Evolutionary conservation across 2,888 invertebrate genomes (phyloP), one percentile per base, ranked within the genome.

Genomic region (Hyppa rectilinea): DNA sequence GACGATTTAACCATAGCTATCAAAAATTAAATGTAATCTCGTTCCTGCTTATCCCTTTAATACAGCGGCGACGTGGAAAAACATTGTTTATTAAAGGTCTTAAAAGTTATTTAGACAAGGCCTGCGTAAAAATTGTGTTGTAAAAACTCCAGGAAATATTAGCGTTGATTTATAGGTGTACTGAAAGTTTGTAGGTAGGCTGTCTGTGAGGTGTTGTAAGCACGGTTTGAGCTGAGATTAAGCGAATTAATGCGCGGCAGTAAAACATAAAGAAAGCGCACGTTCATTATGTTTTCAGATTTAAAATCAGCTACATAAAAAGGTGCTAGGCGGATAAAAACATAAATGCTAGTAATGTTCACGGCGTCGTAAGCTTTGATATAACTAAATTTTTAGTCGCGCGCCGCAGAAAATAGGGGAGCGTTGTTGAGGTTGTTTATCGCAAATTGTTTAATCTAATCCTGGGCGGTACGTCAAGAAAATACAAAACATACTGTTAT

Each of bases 91-190:
- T 74, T 66, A 70, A 76, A 71, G 62, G 60, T 58, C 70, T 63
- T 76, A 66, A 80, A 75, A 70, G 38, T 82, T 84, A 77, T 78
- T 78, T 72, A 74, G 71, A 65, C 61, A 71, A 65, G 62, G 55
- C 62, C 38, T 55, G 60, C 60, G 55, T 71, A 64, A 83, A 74
- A 87, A 83, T 60, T 64, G 75, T 71, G 85, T 65, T 67, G 70
- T 78, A 77, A 80, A 83, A 81, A 74, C 65, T 73, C 61, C 63
- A 71, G 70, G 68, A 78, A 85, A 76, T 81, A 79, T 84, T 62
- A 77, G 61, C 65, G 72, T 74, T 70, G 75, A 80, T 80, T 83
- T 85, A 83, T 78, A 80, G 61, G 66, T 71, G 68, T n/a, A 55
- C 71, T 38, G 64, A 84, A 85, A 79, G 56, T 70, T 77, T 81